Percentiles rank a stretch among this genome's conserved stretches.
Conservation (phyloP, 2,888 invertebrate species). For the Noctua janthina region DNA sequence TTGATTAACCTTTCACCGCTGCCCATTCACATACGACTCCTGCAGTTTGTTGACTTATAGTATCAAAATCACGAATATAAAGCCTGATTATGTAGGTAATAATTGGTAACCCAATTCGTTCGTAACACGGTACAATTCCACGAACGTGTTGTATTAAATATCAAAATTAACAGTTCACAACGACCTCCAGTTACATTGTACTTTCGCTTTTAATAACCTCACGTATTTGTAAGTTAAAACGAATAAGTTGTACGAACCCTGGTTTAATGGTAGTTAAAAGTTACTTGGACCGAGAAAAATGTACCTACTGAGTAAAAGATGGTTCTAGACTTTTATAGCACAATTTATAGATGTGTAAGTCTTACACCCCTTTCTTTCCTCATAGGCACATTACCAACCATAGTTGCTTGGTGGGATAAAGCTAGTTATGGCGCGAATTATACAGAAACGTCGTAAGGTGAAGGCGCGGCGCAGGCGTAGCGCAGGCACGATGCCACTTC, state of each 20-base stretch:
- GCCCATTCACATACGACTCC: neutral
- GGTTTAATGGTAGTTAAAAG: constrained; percentile 2
- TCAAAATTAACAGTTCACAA: constrained; percentile 44
- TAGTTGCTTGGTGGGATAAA: neutral
- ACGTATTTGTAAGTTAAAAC: constrained; percentile 39
- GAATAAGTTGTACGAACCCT: constrained; percentile 9
- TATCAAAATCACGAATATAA: neutral
- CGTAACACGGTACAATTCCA: constrained; percentile 2
- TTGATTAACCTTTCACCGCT: neutral
- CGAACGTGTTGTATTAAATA: constrained; percentile 56
- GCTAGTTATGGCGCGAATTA: neutral
- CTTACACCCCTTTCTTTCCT: neutral
- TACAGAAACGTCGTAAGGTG: too few relatives aligned
- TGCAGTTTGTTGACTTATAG: too few relatives aligned
- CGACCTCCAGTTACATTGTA: constrained; percentile 51
- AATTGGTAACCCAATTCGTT: constrained; percentile 37
- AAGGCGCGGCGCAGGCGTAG: too few relatives aligned
- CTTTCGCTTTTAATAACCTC: constrained; percentile 58
- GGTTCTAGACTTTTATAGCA: neutral
- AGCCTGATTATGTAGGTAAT: neutral
- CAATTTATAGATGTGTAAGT: neutral
- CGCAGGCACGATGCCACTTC: too few relatives aligned
- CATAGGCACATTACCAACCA: neutral
- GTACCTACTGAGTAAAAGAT: neutral
- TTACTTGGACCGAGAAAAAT: neutral